Conservation (phyloP, 2,113 vertebrate species). For the Grantiella picta region DNA sequence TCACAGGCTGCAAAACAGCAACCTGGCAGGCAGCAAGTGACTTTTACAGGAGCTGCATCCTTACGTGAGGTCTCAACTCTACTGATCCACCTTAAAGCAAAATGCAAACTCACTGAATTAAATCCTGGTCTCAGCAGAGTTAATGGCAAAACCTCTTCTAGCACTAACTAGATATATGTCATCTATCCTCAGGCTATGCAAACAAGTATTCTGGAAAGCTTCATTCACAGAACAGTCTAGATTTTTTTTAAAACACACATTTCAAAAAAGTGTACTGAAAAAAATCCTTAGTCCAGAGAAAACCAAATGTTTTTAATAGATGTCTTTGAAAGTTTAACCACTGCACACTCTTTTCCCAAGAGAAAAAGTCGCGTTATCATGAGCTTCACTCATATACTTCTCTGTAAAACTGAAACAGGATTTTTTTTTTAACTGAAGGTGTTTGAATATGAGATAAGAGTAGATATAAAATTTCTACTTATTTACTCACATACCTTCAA, state of each 20-base stretch:
- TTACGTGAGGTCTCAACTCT: background rate
- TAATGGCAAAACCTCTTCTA: background rate
- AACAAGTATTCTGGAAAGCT: background rate
- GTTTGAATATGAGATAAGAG: background rate
- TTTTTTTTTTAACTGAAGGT: background rate
- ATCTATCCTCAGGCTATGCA: background rate
- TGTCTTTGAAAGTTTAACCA: background rate
- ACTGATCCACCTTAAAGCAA: background rate
- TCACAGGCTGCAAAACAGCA: fast-evolving
- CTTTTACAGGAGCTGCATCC: background rate
- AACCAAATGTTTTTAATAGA: background rate
- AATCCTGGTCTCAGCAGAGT: background rate
- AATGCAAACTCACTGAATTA: background rate
- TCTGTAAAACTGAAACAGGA: background rate
- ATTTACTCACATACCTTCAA: background rate
- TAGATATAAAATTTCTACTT: background rate
- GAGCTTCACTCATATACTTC: background rate
- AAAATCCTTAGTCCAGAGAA: background rate
- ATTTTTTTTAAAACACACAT: background rate
- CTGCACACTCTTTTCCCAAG: background rate
- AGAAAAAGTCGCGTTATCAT: background rate
- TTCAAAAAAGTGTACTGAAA: background rate
- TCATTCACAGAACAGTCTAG: background rate
- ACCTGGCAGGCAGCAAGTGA: background rate
- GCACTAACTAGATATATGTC: background rate